Percentiles rank a stretch among this genome's conserved stretches.
Evolutionary conservation across 2,888 invertebrate species (phyloP).

Genomic region (Belgica antarctica): DNA sequence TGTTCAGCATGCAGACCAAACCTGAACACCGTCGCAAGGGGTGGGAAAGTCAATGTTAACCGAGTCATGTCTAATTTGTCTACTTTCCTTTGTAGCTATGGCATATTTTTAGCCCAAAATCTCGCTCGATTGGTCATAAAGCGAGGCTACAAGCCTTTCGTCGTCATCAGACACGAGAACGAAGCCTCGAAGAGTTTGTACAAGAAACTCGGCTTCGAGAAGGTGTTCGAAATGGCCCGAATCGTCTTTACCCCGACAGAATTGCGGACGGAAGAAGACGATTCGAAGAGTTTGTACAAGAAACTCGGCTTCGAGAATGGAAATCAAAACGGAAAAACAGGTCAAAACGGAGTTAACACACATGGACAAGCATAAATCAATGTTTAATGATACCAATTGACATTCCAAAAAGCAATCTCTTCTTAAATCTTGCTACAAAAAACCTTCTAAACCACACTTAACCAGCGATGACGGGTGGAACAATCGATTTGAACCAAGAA

Average conservation of each 20-base stretch:
- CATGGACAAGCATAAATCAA: not conserved
- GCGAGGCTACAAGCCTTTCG: conserved; percentile 78
- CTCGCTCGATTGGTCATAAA: conserved; percentile 66
- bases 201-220: conserved; percentile 77
- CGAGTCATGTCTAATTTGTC: conserved; percentile 47
- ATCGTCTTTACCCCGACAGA: conserved; percentile 68
- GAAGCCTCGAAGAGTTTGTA: conserved; percentile 81
- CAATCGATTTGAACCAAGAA: no score
- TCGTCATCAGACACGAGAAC: conserved; percentile 83
- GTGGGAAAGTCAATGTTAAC: conserved; percentile 46
- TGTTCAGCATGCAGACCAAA: conserved; percentile 88
- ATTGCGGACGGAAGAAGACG: not conserved
- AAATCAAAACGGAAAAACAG: not conserved
- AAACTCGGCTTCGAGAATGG: not conserved
- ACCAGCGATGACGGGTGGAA: no score
- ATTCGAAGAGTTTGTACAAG: not conserved
- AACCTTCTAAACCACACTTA: no score
- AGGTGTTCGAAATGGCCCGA: conserved; percentile 75
- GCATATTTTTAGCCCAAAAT: conserved; percentile 69
- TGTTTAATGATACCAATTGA: no score
- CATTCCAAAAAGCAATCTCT: not conserved
- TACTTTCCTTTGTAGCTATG: conserved; percentile 58
- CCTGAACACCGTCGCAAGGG: conserved; percentile 73
- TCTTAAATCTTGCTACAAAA: not conserved
- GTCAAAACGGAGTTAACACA: not conserved